Evolutionary conservation across 2,888 invertebrate species (phyloP), one percentile per base, ranked within the genome.

Genomic region (Amblyteles armatorius): DNA sequence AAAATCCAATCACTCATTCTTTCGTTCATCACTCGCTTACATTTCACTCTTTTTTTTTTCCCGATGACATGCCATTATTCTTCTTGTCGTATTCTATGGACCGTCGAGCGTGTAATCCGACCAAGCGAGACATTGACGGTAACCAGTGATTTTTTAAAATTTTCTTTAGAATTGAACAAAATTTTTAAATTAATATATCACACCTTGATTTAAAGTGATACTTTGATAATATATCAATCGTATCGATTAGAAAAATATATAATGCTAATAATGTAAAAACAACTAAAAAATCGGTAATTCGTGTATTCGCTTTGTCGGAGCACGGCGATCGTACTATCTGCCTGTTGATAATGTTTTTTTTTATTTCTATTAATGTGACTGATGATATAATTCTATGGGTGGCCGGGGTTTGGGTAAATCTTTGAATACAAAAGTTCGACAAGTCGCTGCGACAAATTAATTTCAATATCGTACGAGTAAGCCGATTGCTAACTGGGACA

Each of bases 331-430:
- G 40, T 5, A 73, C 44, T 44, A 60, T 79, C 36, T 52, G 50
- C 69, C 69, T 55, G 68, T 80, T 73, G 60, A 73, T 40, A 67
- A 67, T 74, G 29, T 80, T 57, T 16, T 57, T 55, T 74, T 48
- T 63, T 19, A 40, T 9, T 67, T 7, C 40, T 67, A 7, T 67
- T 3, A 36, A 67, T 22, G 67, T 67, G 67, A 40, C 40, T 40
- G 19, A 40, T 40, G 40, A 67, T 65, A 36, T 76, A 11, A 52
- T 40, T 22, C 22, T 67, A 22, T 33, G 65, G 5, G 22, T 52
- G 50, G n/a, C 36, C 33, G 65, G 52, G 52, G 22, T 67, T 65
- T 48, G 33, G 50, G 13, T 65, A 52, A 36, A 76, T 77, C 67
- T 40, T 26, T 52, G 52, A 52, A 67, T 40, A 36, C 22, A 3